Percentiles rank a stretch among this genome's conserved stretches.
Conservation (phyloP, 1,140 invertebrate genomes). For the Parasteatoda tepidariorum region DNA sequence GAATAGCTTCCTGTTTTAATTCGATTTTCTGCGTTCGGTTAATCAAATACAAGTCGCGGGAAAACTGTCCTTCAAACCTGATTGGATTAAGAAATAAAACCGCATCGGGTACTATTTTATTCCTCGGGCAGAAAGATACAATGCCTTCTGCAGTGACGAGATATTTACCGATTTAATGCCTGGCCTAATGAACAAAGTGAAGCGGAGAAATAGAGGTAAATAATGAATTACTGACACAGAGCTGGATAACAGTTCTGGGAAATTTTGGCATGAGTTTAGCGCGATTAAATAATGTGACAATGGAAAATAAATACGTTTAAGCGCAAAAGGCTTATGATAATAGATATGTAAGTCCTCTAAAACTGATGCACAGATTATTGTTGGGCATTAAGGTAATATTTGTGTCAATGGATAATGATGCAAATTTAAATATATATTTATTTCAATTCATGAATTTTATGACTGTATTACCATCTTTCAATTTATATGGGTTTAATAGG, state of each 20-base stretch:
- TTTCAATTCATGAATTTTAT: too few relatives aligned
- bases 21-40: conserved; percentile 42
- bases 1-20: conserved; percentile 38
- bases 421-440: too few relatives aligned
- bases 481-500: too few relatives aligned
- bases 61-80: conserved; percentile 7
- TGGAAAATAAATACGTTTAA: too few relatives aligned
- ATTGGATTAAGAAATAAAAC: conserved; percentile 42
- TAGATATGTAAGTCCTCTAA: neutral
- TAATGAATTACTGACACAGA: neutral
- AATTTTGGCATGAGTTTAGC: too few relatives aligned
- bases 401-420: too few relatives aligned
- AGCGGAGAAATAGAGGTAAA: neutral
- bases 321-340: neutral
- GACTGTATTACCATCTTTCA: too few relatives aligned
- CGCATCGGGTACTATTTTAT: conserved; percentile 8
- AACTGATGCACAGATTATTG: too few relatives aligned
- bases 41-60: conserved; percentile 40
- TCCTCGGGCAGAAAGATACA: neutral
- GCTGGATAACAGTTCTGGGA: neutral
- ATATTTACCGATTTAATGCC: conserved; percentile 3
- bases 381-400: too few relatives aligned
- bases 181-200: neutral
- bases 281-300: too few relatives aligned
- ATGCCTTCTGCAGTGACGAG: neutral